Base-by-base conservation (phyloP, 2,888 invertebrate genomes). In the Lomographa bimaculata region DNA sequence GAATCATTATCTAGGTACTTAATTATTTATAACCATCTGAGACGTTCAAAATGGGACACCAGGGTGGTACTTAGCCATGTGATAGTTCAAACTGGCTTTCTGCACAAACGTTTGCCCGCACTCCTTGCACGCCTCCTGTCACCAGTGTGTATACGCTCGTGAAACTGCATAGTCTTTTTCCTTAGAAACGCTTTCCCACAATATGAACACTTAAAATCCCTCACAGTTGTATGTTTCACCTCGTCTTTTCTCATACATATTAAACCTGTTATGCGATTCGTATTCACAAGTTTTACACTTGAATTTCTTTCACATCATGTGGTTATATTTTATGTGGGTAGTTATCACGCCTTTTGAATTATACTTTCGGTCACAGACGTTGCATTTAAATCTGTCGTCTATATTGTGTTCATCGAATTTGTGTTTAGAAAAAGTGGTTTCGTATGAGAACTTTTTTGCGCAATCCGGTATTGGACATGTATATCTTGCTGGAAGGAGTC, bases 151-250 rank as follows among this genome's bases (percentile, higher is more conserved):
- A 62, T 60, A 21, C 29, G 54, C 26, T 51, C 53, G 14, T 64
- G 66, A 6, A 20, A 2, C 3, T n/a, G 25, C 33, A 56, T 10
- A 3, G 57, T 44, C n/a, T 10, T 29, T 2, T 7, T 9, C n/a
- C 57, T 42, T 3, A 42, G 38, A 36, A 69, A 73, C 6, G 49
- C 50, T 40, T 76, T 73, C n/a, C 58, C 55, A 43, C 76, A 76
- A 18, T 46, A 61, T 3, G 43, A 27, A 37, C 73, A 76, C 6
- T 61, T 48, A 28, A 14, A 18, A 12, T 11, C 14, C 4, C 4
- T 14, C 14, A 14, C n/a, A n/a, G 14, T 12, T n/a, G 25, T 7
- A 26, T 35, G 30, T 2, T 4, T 14, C 0, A 5, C 0, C 25
- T 4, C 5, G 8, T 36, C n/a, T n/a, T n/a, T n/a, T 30, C 2